phyloP scores from a whole-genome alignment of 2,113 vertebrate species.

The Elephas maximus region DNA sequence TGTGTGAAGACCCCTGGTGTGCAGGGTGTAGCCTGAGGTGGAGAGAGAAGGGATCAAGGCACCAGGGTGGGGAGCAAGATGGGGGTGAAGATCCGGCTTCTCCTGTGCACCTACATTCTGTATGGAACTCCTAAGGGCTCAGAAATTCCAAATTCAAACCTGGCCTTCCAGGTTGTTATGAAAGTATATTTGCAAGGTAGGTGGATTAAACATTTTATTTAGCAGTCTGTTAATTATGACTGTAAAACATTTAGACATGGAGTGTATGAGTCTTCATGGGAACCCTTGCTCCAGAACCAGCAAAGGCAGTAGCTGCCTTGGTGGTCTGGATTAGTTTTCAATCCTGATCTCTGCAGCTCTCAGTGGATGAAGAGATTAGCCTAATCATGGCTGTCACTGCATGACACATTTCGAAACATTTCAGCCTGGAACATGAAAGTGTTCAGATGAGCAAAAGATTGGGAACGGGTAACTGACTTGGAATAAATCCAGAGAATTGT shows the following conservation, averaged over 20 bases:
- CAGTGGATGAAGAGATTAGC: not conserved
- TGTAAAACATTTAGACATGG: not conserved
- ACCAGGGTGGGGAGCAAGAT: too few relatives aligned
- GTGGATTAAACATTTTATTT: slow-evolving; percentile 33
- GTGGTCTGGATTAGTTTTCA: not conserved
- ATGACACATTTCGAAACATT: slow-evolving; percentile 39
- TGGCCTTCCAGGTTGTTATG: not conserved
- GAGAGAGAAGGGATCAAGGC: not conserved
- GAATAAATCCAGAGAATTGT: slow-evolving; percentile 67
- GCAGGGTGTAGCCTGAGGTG: not conserved
- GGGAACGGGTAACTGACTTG: slow-evolving; percentile 55
- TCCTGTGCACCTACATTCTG: not conserved
- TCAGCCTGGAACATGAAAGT: slow-evolving; percentile 56
- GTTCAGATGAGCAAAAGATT: slow-evolving; percentile 73
- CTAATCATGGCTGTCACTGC: slow-evolving; percentile 51
- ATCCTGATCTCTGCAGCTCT: not conserved
- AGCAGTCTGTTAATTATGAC: not conserved
- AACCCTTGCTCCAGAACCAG: not conserved
- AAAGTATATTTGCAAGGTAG: not conserved
- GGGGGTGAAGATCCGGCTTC: not conserved
- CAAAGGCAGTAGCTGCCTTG: not conserved
- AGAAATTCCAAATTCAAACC: not conserved
- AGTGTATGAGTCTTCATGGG: not conserved
- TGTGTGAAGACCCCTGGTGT: not conserved
- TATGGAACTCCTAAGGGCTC: not conserved